These are phyloP conservation scores for Equus przewalskii DNA, from an alignment of 2,113 vertebrate genomes.

Conservation along the genomic window DNA sequence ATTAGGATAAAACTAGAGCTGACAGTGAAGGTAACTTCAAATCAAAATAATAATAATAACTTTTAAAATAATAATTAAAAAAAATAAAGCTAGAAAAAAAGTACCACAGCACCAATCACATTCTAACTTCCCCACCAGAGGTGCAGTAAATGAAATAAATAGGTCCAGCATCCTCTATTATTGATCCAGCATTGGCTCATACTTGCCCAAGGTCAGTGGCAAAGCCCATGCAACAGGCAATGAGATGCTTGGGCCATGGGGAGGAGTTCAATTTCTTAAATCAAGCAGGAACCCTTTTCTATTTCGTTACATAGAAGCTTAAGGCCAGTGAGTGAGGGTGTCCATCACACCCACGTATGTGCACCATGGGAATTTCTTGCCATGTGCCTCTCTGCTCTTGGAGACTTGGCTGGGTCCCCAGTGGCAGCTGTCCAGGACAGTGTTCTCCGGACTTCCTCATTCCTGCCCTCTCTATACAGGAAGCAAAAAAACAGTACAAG, in stretches of 20 bases:
- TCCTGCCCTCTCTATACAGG: constrained; percentile 64
- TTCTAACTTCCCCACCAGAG: neutral
- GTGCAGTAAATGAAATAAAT: neutral
- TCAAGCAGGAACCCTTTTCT: neutral
- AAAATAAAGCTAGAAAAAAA: neutral
- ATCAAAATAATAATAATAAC: too few species aligned
- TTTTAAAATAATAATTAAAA: constrained; percentile 47
- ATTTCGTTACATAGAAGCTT: neutral
- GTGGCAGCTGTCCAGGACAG: constrained; percentile 34
- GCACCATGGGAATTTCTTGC: neutral
- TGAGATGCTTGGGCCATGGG: neutral
- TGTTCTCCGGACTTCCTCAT: constrained; percentile 64
- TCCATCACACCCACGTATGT: neutral
- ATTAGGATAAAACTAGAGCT: constrained; percentile 41
- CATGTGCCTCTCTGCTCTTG: neutral
- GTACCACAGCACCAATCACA: neutral
- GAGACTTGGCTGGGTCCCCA: constrained; percentile 50
- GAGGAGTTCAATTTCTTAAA: neutral
- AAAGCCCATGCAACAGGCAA: neutral
- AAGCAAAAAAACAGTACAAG: constrained; percentile 58
- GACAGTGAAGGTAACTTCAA: neutral
- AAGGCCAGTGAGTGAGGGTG: neutral
- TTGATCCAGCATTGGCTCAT: neutral
- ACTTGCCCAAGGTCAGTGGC: neutral
- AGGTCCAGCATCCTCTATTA: neutral